These are phyloP conservation scores for Syngnathus acus DNA, from an alignment of 2,797 vertebrate genomes.

Conservation along the genomic window DNA sequence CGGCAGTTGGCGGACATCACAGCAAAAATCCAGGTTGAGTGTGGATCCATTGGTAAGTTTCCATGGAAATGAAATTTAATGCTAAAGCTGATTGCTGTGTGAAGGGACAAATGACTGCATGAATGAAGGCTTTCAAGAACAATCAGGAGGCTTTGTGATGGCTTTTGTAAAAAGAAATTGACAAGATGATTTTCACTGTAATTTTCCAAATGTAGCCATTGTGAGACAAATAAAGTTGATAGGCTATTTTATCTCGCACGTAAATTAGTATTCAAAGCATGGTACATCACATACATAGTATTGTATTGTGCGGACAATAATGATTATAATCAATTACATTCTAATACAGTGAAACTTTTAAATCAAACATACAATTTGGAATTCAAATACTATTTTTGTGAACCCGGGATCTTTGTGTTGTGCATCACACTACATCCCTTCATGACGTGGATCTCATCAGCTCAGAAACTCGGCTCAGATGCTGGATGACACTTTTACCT, in stretches of 20 bases:
- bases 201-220: not conserved
- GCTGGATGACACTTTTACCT: constrained; percentile 68
- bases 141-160: not conserved
- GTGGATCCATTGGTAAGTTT: constrained; percentile 47
- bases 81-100: constrained; percentile 42
- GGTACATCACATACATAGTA: too few relatives aligned
- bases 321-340: not conserved
- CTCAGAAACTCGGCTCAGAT: not conserved
- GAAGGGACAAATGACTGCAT: constrained; percentile 18
- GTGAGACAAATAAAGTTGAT: too few relatives aligned
- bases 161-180: not conserved
- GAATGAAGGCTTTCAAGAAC: not conserved
- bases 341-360: too few relatives aligned
- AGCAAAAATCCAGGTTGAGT: constrained; percentile 39
- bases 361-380: too few relatives aligned
- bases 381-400: too few relatives aligned
- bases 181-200: not conserved
- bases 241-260: too few relatives aligned
- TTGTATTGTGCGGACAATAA: not conserved
- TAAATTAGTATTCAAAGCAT: too few relatives aligned
- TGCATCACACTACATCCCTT: not conserved
- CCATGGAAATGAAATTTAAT: constrained; percentile 67
- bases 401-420: not conserved
- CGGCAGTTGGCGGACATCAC: constrained; percentile 28
- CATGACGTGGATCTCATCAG: not conserved